These are phyloP conservation scores for Sebastiscus albofasciatus DNA, from an alignment of 2,797 vertebrate genomes.

Conservation along the genomic window DNA sequence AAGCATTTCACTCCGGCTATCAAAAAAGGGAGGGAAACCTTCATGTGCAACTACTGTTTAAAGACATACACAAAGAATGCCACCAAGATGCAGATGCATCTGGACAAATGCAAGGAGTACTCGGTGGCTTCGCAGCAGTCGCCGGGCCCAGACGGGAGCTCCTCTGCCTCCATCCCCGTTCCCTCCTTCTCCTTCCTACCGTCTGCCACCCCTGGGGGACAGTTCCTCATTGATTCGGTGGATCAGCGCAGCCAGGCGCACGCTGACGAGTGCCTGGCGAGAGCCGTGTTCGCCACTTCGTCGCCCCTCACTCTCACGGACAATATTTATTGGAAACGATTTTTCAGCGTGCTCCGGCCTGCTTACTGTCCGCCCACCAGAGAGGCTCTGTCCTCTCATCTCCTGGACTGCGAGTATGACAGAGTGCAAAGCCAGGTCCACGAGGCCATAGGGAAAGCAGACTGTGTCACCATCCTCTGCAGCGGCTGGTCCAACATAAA, in stretches of 20 bases:
- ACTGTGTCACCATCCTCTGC: constrained; percentile 48
- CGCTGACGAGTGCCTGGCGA: constrained; percentile 59
- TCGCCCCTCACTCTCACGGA: constrained; percentile 56
- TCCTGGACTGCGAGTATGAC: constrained; percentile 56
- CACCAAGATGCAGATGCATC: constrained; percentile 69
- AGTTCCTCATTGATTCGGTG: constrained; percentile 66
- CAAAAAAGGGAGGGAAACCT: constrained; percentile 52
- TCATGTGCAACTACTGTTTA: constrained; percentile 68
- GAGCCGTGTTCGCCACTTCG: constrained; percentile 56
- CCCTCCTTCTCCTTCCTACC: constrained; percentile 58
- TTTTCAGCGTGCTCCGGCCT: constrained; percentile 53
- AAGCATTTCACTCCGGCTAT: constrained; percentile 62
- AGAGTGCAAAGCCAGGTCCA: constrained; percentile 51
- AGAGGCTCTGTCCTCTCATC: constrained; percentile 55
- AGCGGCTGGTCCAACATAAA: constrained; percentile 27
- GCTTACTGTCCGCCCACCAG: constrained; percentile 63
- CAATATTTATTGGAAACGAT: constrained; percentile 61
- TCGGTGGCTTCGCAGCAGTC: constrained; percentile 50
- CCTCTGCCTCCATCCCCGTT: constrained; percentile 60
- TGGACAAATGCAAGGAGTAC: constrained; percentile 66
- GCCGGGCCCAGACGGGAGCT: constrained; percentile 48
- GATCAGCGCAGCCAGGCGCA: constrained; percentile 60
- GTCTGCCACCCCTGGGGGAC: constrained; percentile 45
- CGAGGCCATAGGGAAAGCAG: constrained; percentile 49
- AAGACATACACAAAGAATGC: constrained; percentile 61